Evolutionary conservation across 1,140 invertebrate genomes (phyloP), one percentile per base, ranked within the genome.

Genomic region (Berghia stephanieae): DNA sequence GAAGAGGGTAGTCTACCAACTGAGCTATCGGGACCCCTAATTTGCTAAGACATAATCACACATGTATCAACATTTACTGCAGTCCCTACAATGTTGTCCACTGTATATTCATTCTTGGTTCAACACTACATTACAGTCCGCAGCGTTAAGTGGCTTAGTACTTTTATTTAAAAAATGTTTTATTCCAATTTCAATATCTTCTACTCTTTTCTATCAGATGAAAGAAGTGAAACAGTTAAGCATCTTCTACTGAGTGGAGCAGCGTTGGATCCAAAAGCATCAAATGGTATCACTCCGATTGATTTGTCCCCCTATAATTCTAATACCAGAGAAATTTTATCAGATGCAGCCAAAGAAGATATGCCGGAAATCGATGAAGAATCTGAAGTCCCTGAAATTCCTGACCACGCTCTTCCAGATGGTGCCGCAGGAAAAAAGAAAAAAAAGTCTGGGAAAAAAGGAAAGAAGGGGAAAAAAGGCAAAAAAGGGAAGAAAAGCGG

Each of bases 331-430:
- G 71, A 80, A 16, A 72, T 84, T 13, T 78, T 83, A 1, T 75
- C 60, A 10, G 80, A 78, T 68, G 78, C 80, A 16, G 78, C 73
- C 63, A 63, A 78, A 40, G 82, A 82, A 24, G 81, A 81, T 27
- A 70, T 84, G 75, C 83, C 83, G 42, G 80, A 82, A 60, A 78
- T 82, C 31, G 83, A 82, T 13, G 80, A 81, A 77, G 74, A 78
- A 34, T 79, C 67, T 66, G 83, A 84, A 60, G 81, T 83, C 1
- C 81, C 81, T 44, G 81, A 82, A 60, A 69, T 85, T 63, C 83
- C 83, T 0, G 81, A 81, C 49, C 81, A 74, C 49, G 72, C 82
- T 38, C 73, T 85, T 21, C 78, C 79, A 40, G 80, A 73, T 31
- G 81, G 68, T 18, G 77, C 69, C 16, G 60, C 49, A 10, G 78